phyloP scores from a whole-genome alignment of 2,888 invertebrate genomes.

The Caenorhabditis doughertyi region DNA sequence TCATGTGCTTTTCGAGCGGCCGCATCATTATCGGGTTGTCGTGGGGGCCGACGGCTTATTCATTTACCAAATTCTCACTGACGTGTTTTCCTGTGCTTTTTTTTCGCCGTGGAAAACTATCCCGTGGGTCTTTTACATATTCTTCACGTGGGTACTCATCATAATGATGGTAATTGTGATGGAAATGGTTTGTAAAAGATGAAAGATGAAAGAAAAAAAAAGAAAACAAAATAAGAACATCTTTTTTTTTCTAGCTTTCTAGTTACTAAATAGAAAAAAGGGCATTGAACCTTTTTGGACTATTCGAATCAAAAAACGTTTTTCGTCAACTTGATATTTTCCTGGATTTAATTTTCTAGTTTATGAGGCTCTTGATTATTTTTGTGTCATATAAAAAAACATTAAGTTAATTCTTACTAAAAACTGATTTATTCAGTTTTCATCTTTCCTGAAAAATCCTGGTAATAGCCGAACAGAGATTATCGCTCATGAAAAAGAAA shows the following conservation, averaged over 20 bases:
- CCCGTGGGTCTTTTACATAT: neutral
- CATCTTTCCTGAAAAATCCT: neutral
- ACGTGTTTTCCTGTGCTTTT: constrained; percentile 11
- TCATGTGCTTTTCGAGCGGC: constrained; percentile 39
- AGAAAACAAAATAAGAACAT: too few relatives aligned
- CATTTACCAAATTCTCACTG: constrained; percentile 26
- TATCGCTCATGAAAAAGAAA: neutral
- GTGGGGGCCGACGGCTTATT: constrained; percentile 21
- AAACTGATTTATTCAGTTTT: neutral
- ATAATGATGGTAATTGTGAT: constrained; percentile 43
- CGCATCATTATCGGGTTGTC: constrained; percentile 18
- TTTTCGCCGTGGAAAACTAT: neutral
- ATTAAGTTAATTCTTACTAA: too few relatives aligned
- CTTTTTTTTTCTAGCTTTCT: neutral
- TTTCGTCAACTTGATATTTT: too few relatives aligned
- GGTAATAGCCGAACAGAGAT: neutral
- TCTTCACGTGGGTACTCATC: constrained; percentile 4
- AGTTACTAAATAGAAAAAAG: too few relatives aligned
- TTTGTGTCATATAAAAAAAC: too few relatives aligned
- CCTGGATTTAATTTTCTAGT: too few relatives aligned
- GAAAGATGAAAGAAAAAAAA: neutral
- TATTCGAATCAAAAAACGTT: too few relatives aligned
- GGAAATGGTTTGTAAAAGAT: constrained; percentile 18
- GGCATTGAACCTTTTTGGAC: too few relatives aligned
- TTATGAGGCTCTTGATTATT: too few relatives aligned